These are phyloP conservation scores for Pocillopora damicornis DNA, from an alignment of 64 coral and sea anemone species.

Conservation along the genomic window DNA sequence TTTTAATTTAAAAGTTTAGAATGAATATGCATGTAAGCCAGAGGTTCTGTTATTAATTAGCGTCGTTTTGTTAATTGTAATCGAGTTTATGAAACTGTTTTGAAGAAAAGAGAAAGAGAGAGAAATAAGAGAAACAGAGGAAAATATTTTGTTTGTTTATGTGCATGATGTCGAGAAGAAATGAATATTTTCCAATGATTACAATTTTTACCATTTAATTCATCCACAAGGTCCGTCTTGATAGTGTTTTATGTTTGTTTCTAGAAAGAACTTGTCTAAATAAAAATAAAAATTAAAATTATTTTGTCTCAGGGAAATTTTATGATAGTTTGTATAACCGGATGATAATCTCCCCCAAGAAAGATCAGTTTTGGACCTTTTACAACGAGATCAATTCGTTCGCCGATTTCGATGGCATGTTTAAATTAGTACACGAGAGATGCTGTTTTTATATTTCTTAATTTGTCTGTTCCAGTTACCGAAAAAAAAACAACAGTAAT, in stretches of 20 bases:
- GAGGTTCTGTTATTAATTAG: neutral
- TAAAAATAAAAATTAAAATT: no score
- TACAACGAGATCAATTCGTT: neutral
- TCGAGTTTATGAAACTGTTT: neutral
- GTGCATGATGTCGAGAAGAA: no score
- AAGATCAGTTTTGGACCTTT: neutral
- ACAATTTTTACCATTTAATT: no score
- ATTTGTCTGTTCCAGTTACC: slow-evolving; percentile 2
- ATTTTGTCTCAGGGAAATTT: neutral
- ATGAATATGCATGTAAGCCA: neutral
- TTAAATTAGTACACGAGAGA: neutral
- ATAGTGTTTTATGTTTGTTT: no score
- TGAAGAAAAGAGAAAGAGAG: neutral
- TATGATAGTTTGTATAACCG: neutral
- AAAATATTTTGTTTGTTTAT: neutral
- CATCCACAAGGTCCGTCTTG: no score
- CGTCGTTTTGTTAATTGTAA: neutral
- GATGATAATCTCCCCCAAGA: neutral
- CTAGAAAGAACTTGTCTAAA: no score
- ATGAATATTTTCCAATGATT: no score
- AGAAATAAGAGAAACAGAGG: neutral
- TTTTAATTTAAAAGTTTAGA: neutral
- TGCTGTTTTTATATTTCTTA: neutral
- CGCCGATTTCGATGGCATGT: neutral
- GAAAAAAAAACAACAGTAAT: no score